Base-by-base conservation (phyloP, 92 coral and sea anemone genomes). In the Zoanthus sociatus region DNA sequence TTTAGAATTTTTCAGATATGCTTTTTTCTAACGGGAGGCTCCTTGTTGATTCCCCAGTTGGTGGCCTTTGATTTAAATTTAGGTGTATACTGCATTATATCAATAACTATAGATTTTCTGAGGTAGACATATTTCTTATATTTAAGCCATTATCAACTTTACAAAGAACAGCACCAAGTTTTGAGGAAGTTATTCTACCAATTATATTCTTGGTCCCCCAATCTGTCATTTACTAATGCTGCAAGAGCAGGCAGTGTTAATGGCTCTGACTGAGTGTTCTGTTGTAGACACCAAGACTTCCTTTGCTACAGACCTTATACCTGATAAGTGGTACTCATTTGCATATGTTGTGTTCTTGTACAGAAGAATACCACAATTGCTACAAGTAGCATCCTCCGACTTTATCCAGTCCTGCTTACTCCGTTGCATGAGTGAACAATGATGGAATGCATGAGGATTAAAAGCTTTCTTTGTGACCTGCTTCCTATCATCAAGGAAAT, bases 351-450 rank as follows among this genome's bases (percentile, higher is more conserved):
- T 84, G 71, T 53, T 86, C 84, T 86, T 86, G 42, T 76, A 86
- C 42, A 86, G 13, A 86, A 76, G 85, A 76, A 86, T 86, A 26
- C 85, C 76, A 86, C 89, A 86, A 45, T 86, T 86, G 30, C 84
- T 64, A 77, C 76, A 54, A 33, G 89, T 86, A 44, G 74, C 88
- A 84, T 84, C 83, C 47, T 32, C 64, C 26, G 71, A 32, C 12
- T 70, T 83, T 83, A 33, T n/a, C 84, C 87, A 83, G 79, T 83
- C 87, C 20, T 84, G 56, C 30, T 18, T 33, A 84, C 18, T 31
- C 66, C 66, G 14, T 10, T 10, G 16, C 66, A 58, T 58, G 66
- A 21, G 66, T 58, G 66, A 58, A 58, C 66, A 20, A 58, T 58
- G 66, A 58, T 58, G 66, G 0, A 58, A 58, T 14, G 66, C 0